Base-by-base conservation (phyloP, 2,888 invertebrate species). In the Leptopilina syphax region DNA sequence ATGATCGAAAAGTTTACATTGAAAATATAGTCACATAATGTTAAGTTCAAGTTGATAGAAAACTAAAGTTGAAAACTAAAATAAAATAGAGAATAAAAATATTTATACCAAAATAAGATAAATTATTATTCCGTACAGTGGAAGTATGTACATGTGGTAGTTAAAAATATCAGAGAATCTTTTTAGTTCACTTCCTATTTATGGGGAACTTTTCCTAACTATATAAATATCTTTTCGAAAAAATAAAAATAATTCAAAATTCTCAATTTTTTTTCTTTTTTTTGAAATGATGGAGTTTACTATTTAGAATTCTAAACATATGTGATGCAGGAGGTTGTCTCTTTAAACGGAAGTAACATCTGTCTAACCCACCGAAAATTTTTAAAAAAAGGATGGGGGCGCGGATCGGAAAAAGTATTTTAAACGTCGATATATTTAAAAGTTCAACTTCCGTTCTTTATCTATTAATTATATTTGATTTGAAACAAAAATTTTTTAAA, bases 311-410 rank as follows among this genome's bases (percentile, higher is more conserved):
- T n/a, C 54, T 18, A 57, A 57, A 73, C 73, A 73, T 73, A n/a
- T 73, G 73, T 34, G 73, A 41, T 57, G 73, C 73, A 73, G 57
- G 73, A 54, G 47, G 27, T 73, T 73, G 41, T n/a, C 73, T 54
- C 57, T 73, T 73, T 57, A 73, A 73, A 73, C 73, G 73, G 73
- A 73, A 73, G 73, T 57, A 73, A 73, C 73, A 73, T 73, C 57
- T 73, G 73, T 57, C 73, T 57, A 57, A 57, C 57, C 73, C 54
- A 41, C 57, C 27, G 54, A 73, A 73, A 57, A 54, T 73, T 57
- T 50, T 50, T 50, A 50, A 50, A 57, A 34, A 73, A 73, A 73
- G 57, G 73, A 73, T 57, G 57, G 73, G 73, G 73, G n/a, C 57
- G 54, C 34, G 24, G n/a, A 57, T 73, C 57, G 24, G 41, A 57